Conservation (phyloP, 2,113 vertebrate species). For the Cynopterus brachyotis region DNA sequence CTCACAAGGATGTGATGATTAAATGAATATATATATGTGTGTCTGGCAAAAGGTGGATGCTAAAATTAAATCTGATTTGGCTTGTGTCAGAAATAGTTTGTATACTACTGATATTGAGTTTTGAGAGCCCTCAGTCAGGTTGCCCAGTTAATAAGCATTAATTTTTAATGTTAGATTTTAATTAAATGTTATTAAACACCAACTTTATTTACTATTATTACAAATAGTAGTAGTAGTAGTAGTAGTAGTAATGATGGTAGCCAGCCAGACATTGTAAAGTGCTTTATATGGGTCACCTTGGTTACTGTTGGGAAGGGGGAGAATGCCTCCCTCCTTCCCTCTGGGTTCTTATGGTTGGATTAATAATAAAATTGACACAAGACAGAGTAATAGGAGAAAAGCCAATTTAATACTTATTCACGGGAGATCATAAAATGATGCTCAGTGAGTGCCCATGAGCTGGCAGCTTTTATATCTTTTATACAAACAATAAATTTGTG, state of each 20-base stretch:
- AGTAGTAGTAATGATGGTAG: background rate
- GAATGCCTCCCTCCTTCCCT: background rate
- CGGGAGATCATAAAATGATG: background rate
- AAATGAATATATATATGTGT: background rate
- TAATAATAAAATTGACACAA: background rate
- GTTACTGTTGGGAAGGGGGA: background rate
- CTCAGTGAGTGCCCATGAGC: background rate
- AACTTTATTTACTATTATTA: background rate
- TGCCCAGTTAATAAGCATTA: background rate
- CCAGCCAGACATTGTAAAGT: background rate
- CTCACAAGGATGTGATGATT: background rate
- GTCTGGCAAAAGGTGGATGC: background rate
- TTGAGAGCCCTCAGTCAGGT: background rate
- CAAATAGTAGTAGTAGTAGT: too few relatives aligned
- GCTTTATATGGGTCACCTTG: background rate
- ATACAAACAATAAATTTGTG: background rate
- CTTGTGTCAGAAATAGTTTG: background rate
- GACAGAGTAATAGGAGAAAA: background rate
- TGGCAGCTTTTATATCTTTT: background rate
- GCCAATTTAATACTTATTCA: background rate
- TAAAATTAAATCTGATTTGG: background rate
- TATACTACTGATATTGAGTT: background rate
- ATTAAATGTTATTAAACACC: background rate
- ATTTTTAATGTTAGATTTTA: slow-evolving; percentile 33
- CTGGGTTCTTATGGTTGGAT: background rate